A percentile compares a stretch with the other conserved stretches of the same genome.
Evolutionary conservation across 2,113 vertebrate genomes (phyloP).

Genomic region (Capreolus pygargus): DNA sequence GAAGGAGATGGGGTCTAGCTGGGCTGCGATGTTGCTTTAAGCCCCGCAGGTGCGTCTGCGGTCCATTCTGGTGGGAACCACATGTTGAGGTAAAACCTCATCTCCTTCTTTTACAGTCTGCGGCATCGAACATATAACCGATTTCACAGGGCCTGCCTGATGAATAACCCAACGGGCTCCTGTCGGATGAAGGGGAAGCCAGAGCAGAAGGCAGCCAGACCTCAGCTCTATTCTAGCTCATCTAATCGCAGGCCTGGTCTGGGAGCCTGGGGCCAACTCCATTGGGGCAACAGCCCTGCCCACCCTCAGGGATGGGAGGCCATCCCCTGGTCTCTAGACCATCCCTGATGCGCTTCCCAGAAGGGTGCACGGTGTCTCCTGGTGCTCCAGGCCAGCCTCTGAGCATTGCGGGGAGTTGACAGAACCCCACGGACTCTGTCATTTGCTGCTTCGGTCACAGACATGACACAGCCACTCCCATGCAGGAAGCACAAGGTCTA

Average conservation of each 20-base stretch:
- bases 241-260: neutral
- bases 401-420: neutral
- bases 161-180: conserved; percentile 66
- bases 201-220: conserved; percentile 11
- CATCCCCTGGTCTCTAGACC: neutral
- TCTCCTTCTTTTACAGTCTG: conserved; percentile 43
- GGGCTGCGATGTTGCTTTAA: neutral
- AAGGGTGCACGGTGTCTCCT: neutral
- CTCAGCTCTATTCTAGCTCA: neutral
- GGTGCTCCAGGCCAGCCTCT: neutral
- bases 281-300: neutral
- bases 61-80: neutral
- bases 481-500: neutral
- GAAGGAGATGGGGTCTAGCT: neutral
- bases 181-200: neutral
- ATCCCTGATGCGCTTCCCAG: neutral
- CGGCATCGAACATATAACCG: conserved; percentile 69
- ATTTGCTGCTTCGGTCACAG: neutral
- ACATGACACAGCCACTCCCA: neutral
- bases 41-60: neutral
- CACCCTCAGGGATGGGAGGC: neutral
- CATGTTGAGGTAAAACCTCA: neutral
- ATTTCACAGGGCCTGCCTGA: conserved; percentile 72
- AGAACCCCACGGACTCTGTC: neutral
- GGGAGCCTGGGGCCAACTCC: neutral